These are phyloP conservation scores for Drosophila melanosoma DNA, from an alignment of 2,888 invertebrate species.

Conservation along the genomic window DNA sequence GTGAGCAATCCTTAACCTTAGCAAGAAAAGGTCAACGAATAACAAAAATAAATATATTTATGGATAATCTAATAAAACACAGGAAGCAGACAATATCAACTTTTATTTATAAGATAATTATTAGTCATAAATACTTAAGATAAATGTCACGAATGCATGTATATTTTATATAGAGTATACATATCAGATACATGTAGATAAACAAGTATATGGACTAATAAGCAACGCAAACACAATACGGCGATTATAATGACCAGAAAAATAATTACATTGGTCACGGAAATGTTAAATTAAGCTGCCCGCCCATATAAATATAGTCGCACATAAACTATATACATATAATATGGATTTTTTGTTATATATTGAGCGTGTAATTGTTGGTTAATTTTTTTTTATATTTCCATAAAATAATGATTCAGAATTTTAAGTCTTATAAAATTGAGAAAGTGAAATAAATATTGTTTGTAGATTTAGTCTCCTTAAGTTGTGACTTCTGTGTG, in stretches of 20 bases:
- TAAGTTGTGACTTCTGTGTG: slow-evolving; percentile 27
- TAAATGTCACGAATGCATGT: neutral
- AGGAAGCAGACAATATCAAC: slow-evolving; percentile 28
- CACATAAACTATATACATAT: neutral
- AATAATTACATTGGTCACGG: slow-evolving; percentile 80
- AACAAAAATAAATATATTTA: neutral
- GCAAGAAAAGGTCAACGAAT: neutral
- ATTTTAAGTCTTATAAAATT: slow-evolving; percentile 4
- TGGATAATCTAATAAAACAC: slow-evolving; percentile 1
- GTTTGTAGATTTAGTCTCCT: slow-evolving; percentile 15
- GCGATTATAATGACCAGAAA: slow-evolving; percentile 48
- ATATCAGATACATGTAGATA: slow-evolving; percentile 21
- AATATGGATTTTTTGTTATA: slow-evolving; percentile 27
- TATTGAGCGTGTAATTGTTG: slow-evolving; percentile 11
- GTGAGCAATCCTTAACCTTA: neutral
- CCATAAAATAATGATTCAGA: slow-evolving; percentile 4
- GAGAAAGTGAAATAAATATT: slow-evolving; percentile 22
- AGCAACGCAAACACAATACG: slow-evolving; percentile 26
- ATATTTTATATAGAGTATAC: neutral
- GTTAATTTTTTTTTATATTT: neutral
- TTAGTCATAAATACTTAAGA: slow-evolving; percentile 19
- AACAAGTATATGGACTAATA: slow-evolving; percentile 4
- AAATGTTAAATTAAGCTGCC: slow-evolving; percentile 76
- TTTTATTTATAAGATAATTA: slow-evolving; percentile 42
- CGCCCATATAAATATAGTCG: slow-evolving; percentile 8